Base-by-base conservation (phyloP, 2,888 invertebrate species). In the Pterobdella sp. region DNA sequence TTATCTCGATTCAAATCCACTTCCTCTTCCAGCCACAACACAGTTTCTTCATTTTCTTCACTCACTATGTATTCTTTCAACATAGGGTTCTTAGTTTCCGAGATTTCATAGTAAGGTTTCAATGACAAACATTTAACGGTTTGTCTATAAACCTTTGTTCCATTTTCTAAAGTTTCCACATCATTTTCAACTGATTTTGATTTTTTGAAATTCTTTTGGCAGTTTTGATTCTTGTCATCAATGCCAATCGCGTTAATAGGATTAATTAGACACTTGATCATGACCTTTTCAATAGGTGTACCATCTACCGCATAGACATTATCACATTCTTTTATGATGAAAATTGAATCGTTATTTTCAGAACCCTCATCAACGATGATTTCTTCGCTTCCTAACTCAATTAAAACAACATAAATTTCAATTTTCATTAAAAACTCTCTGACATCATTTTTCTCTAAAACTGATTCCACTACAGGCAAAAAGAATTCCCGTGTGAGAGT, bases 51-150 rank as follows among this genome's bases (percentile, higher is more conserved):
- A 29, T 31, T 34, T 7, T 32, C 56, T 63, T 71, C 71, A 22
- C 37, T 60, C 71, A 71, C 49, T 31, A 63, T 63, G 22, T 63
- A 22, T 63, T 52, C 69, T 7, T 71, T 71, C 35, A 71, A 56
- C 71, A 71, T 71, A n/a, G 60, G 36, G 32, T 71, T 32, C 36
- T 63, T 34, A 35, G 22, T 60, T 35, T 71, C 63, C 3, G 60
- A 34, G n/a, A 71, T 71, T 35, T 56, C 60, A 31, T 63, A 71
- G 63, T 36, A 63, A 26, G 71, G 63, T n/a, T 34, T 34, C 35
- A 71, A 35, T 14, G 35, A n/a, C n/a, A 56, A 63, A 34, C 32
- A 22, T 3, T n/a, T 63, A 7, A 52, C 35, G 0, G 63, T 34
- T n/a, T 35, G 1, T 63, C 36, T 32, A 37, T 32, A 71, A 1